Base-by-base conservation (phyloP, 2,888 invertebrate species). In the Graphium colonna region DNA sequence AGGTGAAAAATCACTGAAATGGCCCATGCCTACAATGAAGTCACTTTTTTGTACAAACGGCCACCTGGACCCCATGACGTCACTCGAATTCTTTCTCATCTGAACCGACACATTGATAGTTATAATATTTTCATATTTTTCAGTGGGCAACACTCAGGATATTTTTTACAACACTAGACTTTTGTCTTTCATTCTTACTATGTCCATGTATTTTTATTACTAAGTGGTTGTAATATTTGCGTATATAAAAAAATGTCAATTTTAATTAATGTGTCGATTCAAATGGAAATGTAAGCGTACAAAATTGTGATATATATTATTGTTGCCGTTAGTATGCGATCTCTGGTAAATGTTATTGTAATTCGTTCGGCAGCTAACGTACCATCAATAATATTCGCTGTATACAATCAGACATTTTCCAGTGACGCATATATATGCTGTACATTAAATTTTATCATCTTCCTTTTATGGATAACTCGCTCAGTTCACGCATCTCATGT, bases 1-100 rank as follows among this genome's bases (percentile, higher is more conserved):
- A n/a, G n/a, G n/a, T n/a, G n/a, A n/a, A n/a, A n/a, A n/a, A n/a
- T n/a, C n/a, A n/a, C n/a, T n/a, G n/a, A n/a, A n/a, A n/a, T n/a
- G n/a, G n/a, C n/a, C n/a, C n/a, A n/a, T n/a, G n/a, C n/a, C n/a
- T n/a, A n/a, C n/a, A n/a, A n/a, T n/a, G n/a, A 77, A 83, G 83
- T 89, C 87, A 83, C 85, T 85, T 75, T 81, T 31, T 74, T 89
- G 88, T 88, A 86, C 86, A 89, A 88, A 67, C 71, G 75, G 73
- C 66, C 36, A 12, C 33, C 39, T 49, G n/a, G 9, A 18, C n/a
- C 31, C 18, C 38, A 12, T 46, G 10, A 13, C 26, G 38, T 38
- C 28, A 13, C 18, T 9, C 18, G 12, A 51, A 12, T 26, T 44
- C 10, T 13, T n/a, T 15, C 33, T 42, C 8, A 4, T 51, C 18